These are phyloP conservation scores for Myanophis thanlyinensis DNA, from an alignment of 2,113 vertebrate species.

Conservation along the genomic window DNA sequence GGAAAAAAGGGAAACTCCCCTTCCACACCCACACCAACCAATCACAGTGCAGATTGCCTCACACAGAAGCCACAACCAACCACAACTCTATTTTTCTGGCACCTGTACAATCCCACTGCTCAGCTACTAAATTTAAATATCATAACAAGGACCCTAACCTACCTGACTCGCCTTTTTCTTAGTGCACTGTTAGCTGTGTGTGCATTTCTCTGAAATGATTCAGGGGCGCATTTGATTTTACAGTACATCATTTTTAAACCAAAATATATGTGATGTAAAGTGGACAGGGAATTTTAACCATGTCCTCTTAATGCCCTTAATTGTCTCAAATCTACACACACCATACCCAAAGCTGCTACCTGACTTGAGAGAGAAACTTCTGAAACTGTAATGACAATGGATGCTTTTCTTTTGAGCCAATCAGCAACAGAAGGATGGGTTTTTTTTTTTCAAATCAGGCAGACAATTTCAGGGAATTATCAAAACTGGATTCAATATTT, in stretches of 20 bases:
- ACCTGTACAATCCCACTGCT: no score
- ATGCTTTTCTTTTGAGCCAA: neutral
- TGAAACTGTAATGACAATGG: neutral
- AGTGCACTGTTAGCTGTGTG: neutral
- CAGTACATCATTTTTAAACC: no score
- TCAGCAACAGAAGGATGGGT: neutral
- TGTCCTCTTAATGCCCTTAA: neutral
- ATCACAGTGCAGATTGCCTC: no score
- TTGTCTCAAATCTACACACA: neutral
- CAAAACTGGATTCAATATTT: neutral
- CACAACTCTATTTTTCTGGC: no score
- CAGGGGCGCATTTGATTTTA: neutral
- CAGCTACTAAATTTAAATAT: no score
- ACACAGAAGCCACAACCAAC: no score
- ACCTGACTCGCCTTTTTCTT: neutral
- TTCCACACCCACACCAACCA: no score
- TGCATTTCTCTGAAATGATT: neutral
- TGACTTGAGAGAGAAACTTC: neutral
- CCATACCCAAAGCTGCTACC: neutral
- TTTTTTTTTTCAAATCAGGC: neutral
- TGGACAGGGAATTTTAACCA: neutral
- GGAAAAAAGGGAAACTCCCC: no score
- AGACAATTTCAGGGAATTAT: neutral
- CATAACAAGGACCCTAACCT: no score
- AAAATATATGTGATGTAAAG: neutral